phyloP scores from a whole-genome alignment of 2,888 invertebrate species.

The Neoitamus cyanurus region DNA sequence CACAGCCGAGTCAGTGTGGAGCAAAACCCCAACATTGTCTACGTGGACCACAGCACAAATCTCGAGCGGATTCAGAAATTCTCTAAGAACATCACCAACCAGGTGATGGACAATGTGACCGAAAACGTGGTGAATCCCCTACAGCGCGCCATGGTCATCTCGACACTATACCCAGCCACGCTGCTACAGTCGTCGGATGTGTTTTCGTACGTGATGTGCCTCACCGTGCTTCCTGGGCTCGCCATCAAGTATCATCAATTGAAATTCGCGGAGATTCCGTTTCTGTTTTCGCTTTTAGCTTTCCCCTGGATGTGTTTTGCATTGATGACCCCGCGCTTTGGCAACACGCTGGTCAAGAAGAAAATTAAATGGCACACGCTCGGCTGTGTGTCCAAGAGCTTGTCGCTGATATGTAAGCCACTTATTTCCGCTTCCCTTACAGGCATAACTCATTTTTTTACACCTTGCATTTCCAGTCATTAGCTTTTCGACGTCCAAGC shows the following conservation, averaged over 20 bases:
- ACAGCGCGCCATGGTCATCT: constrained; percentile 61
- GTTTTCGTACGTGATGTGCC: constrained; percentile 65
- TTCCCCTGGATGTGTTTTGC: constrained; percentile 67
- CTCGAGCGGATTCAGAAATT: constrained; percentile 59
- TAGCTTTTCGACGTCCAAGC: constrained; percentile 64
- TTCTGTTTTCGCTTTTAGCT: constrained; percentile 64
- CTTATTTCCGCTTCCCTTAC: constrained; percentile 52
- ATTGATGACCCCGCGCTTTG: constrained; percentile 65
- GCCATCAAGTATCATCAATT: constrained; percentile 63
- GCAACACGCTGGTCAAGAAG: constrained; percentile 61
- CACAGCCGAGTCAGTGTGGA: constrained; percentile 53
- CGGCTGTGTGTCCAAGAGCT: constrained; percentile 62
- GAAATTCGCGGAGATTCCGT: constrained; percentile 65
- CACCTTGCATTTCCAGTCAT: constrained; percentile 58
- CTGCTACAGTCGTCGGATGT: constrained; percentile 63
- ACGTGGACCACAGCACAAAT: constrained; percentile 22
- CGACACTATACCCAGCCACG: constrained; percentile 63
- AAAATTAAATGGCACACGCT: constrained; percentile 64
- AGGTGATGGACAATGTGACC: constrained; percentile 60
- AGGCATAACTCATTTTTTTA: background rate
- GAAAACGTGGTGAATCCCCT: constrained; percentile 61
- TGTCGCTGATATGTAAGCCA: constrained; percentile 64
- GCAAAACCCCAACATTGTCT: constrained; percentile 49
- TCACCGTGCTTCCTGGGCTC: constrained; percentile 63
- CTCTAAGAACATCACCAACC: constrained; percentile 61